Evolutionary conservation across 2,888 invertebrate genomes (phyloP), one percentile per base, ranked within the genome.

Genomic region (Cyrtodaria siliqua): DNA sequence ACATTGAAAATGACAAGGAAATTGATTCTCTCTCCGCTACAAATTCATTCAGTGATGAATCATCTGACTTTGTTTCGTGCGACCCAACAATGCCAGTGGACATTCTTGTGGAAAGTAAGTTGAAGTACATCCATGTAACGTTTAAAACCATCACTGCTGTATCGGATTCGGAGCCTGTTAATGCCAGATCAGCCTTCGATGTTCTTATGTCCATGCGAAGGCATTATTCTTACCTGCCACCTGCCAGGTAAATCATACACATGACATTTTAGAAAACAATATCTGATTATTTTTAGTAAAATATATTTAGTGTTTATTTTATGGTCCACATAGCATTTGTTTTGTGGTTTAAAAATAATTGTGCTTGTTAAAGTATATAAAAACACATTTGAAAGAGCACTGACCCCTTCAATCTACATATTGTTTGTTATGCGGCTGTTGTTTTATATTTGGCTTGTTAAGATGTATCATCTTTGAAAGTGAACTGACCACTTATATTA

Each of bases 251-350:
- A 44, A 44, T 44, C 20, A 44, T 44, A 16, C 44, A 9, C 16
- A 16, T 16, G 44, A 44, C 44, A 6, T 44, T 44, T 44, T 44
- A 44, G 44, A 9, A 44, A 44, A 44, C 44, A 44, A 44, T 44
- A 44, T 44, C 16, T 9, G 4, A 6, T 44, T 44, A 44, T 9
- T 44, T 44, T 44, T 44, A 44, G 44, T 44, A 44, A 44, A 33
- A 44, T 44, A 44, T 44, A 44, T 44, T 44, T 44, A 4, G 44
- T 44, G 44, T 44, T 44, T 44, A 44, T 44, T 44, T 44, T 44
- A 44, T 44, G 4, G 44, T 44, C 44, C 44, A 44, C 44, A 6
- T 44, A 44, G 44, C 44, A 44, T 44, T 44, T 44, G 20, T 44
- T 44, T 9, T 44, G 44, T 44, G 4, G 44, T 44, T 44, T 44